Evolutionary conservation across 2,113 vertebrate genomes (phyloP).

Genomic region (Gopherus evgoodei): DNA sequence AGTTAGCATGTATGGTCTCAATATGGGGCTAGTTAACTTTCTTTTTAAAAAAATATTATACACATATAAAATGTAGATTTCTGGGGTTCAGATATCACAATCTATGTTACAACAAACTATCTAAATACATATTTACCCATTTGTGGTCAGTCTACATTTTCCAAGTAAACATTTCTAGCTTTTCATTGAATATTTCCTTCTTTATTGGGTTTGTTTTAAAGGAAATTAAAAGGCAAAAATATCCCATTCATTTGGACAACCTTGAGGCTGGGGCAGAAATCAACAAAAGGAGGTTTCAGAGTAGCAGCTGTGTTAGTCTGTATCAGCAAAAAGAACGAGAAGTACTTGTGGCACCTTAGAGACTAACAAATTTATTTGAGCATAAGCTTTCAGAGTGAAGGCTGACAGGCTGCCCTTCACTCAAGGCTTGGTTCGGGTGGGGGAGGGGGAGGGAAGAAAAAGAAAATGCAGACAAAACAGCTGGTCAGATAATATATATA

Average conservation of each 20-base stretch:
- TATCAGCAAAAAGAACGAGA: no score
- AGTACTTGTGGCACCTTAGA: no score
- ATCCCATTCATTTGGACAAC: neutral
- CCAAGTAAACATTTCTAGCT: neutral
- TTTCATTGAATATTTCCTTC: neutral
- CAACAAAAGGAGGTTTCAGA: neutral
- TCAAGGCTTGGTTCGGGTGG: neutral
- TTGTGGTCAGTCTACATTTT: neutral
- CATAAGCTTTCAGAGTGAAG: neutral
- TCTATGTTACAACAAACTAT: rapidly evolving
- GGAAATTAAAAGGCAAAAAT: neutral
- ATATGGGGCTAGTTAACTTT: neutral
- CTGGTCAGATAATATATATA: neutral
- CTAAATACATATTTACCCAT: neutral
- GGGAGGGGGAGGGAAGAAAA: neutral
- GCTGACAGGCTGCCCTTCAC: neutral
- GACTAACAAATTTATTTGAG: no score
- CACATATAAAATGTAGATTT: neutral
- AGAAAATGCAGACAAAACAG: neutral
- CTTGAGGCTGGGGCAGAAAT: neutral
- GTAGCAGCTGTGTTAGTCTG: no score
- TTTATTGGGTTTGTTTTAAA: neutral
- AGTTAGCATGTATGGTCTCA: neutral
- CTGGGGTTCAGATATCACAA: no score
- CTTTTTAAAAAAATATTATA: neutral